Evolutionary conservation across 2,888 invertebrate species (phyloP).

Genomic region (Eristalis pertinax): DNA sequence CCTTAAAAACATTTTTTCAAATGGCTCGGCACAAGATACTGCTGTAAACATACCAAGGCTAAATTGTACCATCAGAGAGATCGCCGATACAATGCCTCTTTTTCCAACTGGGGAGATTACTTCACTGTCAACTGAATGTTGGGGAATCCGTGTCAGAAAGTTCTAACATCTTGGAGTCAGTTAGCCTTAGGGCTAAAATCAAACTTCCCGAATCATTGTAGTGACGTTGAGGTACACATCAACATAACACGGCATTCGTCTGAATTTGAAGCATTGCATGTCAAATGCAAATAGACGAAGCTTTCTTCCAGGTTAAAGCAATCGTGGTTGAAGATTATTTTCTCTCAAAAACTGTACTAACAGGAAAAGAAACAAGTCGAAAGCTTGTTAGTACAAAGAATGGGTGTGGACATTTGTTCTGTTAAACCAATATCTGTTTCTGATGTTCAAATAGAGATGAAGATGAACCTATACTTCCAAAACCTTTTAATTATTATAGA

Average conservation of each 20-base stretch:
- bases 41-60: too few species aligned
- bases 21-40: not conserved
- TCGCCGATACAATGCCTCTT: too few species aligned
- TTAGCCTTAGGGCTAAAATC: too few species aligned
- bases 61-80: too few species aligned
- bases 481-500: slow-evolving; percentile 10
- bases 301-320: not conserved
- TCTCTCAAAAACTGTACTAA: not conserved
- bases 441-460: slow-evolving; percentile 9
- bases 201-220: too few species aligned
- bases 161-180: too few species aligned
- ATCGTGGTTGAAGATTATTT: slow-evolving; percentile 7
- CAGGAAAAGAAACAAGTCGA: not conserved
- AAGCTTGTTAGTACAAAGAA: slow-evolving; percentile 8
- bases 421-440: not conserved
- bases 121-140: too few species aligned
- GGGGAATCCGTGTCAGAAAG: too few species aligned
- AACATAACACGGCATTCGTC: too few species aligned
- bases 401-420: not conserved
- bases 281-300: slow-evolving; percentile 20
- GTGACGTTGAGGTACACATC: too few species aligned
- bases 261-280: not conserved
- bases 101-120: too few species aligned
- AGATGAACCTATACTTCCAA: not conserved
- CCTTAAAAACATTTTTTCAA: too few species aligned